Conservation (phyloP, 2,113 vertebrate species). For the Scortum barcoo region DNA sequence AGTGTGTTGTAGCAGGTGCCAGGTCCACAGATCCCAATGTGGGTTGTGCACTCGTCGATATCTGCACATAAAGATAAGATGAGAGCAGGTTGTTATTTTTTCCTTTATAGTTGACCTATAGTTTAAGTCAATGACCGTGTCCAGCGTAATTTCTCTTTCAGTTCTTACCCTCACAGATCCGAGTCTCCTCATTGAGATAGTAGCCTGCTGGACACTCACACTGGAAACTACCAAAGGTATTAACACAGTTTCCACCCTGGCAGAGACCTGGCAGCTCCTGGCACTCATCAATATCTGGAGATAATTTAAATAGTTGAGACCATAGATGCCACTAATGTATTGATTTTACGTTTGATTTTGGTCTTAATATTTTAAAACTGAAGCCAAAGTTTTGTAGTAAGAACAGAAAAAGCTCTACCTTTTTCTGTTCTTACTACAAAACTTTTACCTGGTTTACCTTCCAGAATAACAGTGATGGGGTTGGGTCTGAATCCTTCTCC, state of each 20-base stretch:
- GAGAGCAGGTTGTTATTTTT: background rate
- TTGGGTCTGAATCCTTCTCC: constrained; percentile 95
- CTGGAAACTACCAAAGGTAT: constrained; percentile 96
- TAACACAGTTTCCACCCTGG: constrained; percentile 92
- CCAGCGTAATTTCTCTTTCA: background rate
- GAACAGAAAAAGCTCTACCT: background rate
- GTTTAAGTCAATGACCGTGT: background rate
- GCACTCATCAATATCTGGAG: constrained; percentile 93
- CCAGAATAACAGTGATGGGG: constrained; percentile 93
- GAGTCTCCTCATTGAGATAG: constrained; percentile 91
- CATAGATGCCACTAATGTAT: background rate
- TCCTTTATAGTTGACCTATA: background rate
- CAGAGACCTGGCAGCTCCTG: constrained; percentile 94
- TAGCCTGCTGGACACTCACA: constrained; percentile 93
- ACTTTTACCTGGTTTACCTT: constrained; percentile 92
- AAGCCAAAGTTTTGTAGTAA: background rate
- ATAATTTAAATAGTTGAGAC: background rate
- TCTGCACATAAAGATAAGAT: constrained; percentile 79
- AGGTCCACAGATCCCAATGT: constrained; percentile 91
- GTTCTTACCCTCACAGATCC: constrained; percentile 91
- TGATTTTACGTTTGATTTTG: background rate
- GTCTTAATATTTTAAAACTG: background rate
- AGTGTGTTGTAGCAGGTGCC: constrained; percentile 96
- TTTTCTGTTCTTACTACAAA: too few relatives aligned
- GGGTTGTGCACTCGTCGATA: constrained; percentile 91